Conservation (phyloP, 2,113 vertebrate genomes). For the Polypterus bichir region DNA sequence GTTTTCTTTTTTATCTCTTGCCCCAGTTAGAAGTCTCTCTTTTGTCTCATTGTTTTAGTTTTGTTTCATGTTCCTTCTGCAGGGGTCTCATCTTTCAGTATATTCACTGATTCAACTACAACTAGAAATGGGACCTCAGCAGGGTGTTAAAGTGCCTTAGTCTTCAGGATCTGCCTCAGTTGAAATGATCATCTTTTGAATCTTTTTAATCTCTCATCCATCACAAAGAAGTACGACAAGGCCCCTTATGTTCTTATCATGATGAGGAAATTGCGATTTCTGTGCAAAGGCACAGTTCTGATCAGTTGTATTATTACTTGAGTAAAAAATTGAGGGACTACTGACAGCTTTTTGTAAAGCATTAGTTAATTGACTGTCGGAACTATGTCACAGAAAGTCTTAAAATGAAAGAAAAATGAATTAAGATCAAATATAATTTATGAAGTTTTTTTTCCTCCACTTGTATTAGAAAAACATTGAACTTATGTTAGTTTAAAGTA, state of each 20-base stretch:
- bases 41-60: slow-evolving; percentile 9
- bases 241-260: slow-evolving; percentile 46
- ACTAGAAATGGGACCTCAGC: slow-evolving; percentile 44
- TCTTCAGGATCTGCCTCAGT: background rate
- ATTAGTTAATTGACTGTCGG: slow-evolving; percentile 29
- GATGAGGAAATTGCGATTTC: slow-evolving; percentile 33
- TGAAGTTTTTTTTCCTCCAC: no score
- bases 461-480: no score
- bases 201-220: slow-evolving; percentile 68
- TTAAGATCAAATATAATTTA: slow-evolving; percentile 16
- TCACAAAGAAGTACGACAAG: slow-evolving; percentile 41
- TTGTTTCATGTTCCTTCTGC: slow-evolving; percentile 30
- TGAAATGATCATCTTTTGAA: slow-evolving; percentile 39
- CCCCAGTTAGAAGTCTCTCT: slow-evolving; percentile 20
- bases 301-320: slow-evolving; percentile 34
- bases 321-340: slow-evolving; percentile 29
- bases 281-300: slow-evolving; percentile 33
- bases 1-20: slow-evolving; percentile 24
- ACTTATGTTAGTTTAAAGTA: no score
- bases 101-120: slow-evolving; percentile 26
- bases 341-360: slow-evolving; percentile 13
- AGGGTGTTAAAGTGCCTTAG: slow-evolving; percentile 47
- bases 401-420: slow-evolving; percentile 27
- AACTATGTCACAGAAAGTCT: slow-evolving; percentile 28
- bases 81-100: slow-evolving; percentile 44